Conservation (phyloP, 2,797 vertebrate genomes). For the Orientallactaga sibirica region DNA sequence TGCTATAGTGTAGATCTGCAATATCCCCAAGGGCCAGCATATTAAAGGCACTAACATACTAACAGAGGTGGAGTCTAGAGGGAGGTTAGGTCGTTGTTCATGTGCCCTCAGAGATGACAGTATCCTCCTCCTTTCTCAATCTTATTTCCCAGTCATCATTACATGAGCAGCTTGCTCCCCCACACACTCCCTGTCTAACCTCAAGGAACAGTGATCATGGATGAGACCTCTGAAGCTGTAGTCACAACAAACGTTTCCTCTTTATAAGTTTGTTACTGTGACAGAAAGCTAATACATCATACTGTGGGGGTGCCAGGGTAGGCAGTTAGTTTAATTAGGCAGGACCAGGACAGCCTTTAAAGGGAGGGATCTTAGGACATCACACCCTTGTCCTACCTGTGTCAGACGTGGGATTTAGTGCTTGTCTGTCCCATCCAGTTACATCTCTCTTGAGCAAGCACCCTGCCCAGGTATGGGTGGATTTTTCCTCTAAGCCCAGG, state of each 20-base stretch:
- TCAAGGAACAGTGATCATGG: neutral
- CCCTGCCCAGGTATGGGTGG: too few relatives aligned
- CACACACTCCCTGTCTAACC: rapidly evolving
- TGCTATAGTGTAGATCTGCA: neutral
- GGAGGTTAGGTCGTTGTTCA: neutral
- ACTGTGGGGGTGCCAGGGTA: too few relatives aligned
- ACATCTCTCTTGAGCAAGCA: too few relatives aligned
- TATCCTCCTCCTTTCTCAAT: neutral
- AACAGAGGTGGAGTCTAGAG: neutral
- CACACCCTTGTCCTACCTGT: too few relatives aligned
- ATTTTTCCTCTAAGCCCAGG: too few relatives aligned
- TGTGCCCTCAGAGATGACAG: neutral
- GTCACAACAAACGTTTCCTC: neutral
- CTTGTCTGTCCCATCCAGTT: too few relatives aligned
- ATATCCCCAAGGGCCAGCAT: too few relatives aligned
- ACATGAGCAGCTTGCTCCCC: neutral
- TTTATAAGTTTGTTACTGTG: neutral
- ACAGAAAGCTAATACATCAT: neutral
- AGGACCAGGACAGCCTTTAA: too few relatives aligned
- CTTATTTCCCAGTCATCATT: too few relatives aligned
- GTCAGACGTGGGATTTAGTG: too few relatives aligned
- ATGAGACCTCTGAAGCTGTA: neutral
- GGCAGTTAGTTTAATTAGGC: too few relatives aligned
- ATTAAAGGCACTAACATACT: neutral
- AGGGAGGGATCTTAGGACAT: too few relatives aligned